Base-by-base conservation (phyloP, 1,140 invertebrate species). In the Drosophila miranda region DNA sequence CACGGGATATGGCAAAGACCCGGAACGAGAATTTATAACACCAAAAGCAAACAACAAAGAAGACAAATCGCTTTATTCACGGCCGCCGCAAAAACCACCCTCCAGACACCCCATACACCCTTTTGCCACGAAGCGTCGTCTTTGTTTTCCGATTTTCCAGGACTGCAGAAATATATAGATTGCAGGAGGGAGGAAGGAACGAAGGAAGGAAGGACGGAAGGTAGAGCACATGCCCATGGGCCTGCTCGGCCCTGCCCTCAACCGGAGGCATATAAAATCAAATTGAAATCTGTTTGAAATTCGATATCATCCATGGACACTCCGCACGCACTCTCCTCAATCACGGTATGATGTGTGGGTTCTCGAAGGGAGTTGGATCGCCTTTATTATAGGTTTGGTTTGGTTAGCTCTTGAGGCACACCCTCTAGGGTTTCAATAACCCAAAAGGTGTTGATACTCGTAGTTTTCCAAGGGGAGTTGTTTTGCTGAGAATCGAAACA, bases 281-380 rank as follows among this genome's bases (percentile, higher is more conserved):
- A 86, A 89, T 86, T 79, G 78, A 90, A 90, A 90, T 90, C 80
- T 90, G 88, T 58, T 83, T 70, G 89, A 83, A 90, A 90, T 89
- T 77, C 66, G 86, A 89, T 86, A 82, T 75, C 66, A 45, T 21
- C 11, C 51, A 34, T 34, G 23, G 34, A 26, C 34, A 38, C 34
- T 38, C 34, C 3, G 13, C 11, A 38, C 34, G 34, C 34, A 38
- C 34, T 38, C 34, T 38, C 7, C 28, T 13, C 34, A 38, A 38
- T 38, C 34, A 38, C 11, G 9, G 6, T 67, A 48, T 68, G 63
- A 55, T 70, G 44, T 66, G 46, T 83, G 73, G 56, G 38, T 0
- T 30, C 30, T 8, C 8, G 8, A 8, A 30, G 30, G 30, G 7
- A 9, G 30, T 70, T 71, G 50, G 52, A 34, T 62, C 59, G 45